These are phyloP conservation scores for Empis stercorea DNA, from an alignment of 2,888 invertebrate species.

Conservation along the genomic window DNA sequence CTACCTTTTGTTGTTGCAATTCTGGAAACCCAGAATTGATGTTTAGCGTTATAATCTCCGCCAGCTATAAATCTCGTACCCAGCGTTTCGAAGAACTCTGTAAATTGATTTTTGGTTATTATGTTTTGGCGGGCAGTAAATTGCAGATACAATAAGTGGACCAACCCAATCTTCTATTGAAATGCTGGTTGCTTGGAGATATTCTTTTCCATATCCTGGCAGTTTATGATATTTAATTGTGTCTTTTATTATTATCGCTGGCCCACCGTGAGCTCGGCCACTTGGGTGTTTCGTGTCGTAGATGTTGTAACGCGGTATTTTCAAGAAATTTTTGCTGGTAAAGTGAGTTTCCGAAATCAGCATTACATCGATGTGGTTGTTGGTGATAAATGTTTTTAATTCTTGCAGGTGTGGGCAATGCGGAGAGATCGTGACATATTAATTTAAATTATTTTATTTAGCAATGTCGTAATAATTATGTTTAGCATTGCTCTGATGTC, in stretches of 20 bases:
- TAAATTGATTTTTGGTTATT: background rate
- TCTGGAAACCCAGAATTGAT: too few species aligned
- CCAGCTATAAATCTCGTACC: too few species aligned
- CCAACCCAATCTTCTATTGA: constrained; percentile 1
- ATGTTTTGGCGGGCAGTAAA: constrained; percentile 7
- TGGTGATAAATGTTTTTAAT: too few species aligned
- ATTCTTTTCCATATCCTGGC: background rate
- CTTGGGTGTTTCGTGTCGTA: constrained; percentile 3
- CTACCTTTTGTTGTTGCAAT: too few species aligned
- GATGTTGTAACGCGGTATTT: constrained; percentile 2
- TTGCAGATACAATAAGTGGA: background rate
- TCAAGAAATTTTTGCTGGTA: constrained; percentile 3
- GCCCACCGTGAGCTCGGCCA: constrained; percentile 1
- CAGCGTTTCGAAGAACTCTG: too few species aligned
- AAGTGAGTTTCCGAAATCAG: background rate
- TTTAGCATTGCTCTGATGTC: too few species aligned
- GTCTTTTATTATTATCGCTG: constrained; percentile 3
- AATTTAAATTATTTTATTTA: too few species aligned
- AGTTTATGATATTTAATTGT: constrained; percentile 1
- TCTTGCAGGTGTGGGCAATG: too few species aligned
- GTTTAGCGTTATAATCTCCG: too few species aligned
- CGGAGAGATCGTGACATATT: too few species aligned
- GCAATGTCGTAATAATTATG: too few species aligned
- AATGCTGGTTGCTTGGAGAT: constrained; percentile 6
- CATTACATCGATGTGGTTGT: too few species aligned